Conservation (phyloP, 2,888 invertebrate species). For the Sericinus montela region DNA sequence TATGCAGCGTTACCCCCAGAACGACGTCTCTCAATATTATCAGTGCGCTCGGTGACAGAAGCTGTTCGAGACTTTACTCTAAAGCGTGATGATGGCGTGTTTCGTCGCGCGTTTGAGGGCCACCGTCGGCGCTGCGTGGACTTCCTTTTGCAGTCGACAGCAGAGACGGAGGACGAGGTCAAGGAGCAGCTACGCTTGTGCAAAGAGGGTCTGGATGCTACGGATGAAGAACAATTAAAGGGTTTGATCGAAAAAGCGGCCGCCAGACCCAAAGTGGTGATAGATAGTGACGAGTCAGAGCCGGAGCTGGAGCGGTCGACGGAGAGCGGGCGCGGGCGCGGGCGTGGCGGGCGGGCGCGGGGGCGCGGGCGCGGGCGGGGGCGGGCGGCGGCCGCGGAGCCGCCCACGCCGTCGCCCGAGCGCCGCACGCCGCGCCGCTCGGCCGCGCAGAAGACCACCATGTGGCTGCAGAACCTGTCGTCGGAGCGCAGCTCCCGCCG, state of each 20-base stretch:
- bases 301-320: slow-evolving; percentile 44
- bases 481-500: slow-evolving; percentile 36
- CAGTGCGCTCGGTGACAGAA: slow-evolving; percentile 87
- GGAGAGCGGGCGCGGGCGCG: slow-evolving; percentile 11
- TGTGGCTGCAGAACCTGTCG: slow-evolving; percentile 53
- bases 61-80: slow-evolving; percentile 82
- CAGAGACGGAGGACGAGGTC: slow-evolving; percentile 62
- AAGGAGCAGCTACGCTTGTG: slow-evolving; percentile 46
- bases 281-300: slow-evolving; percentile 42
- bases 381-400: slow-evolving; percentile 21
- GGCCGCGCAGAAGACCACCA: slow-evolving; percentile 52
- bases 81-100: slow-evolving; percentile 63
- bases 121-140: slow-evolving; percentile 60
- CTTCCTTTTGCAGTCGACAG: slow-evolving; percentile 52
- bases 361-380: slow-evolving; percentile 25
- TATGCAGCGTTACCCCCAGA: slow-evolving; percentile 79
- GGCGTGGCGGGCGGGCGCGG: slow-evolving; percentile 25
- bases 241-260: slow-evolving; percentile 43
- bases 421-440: slow-evolving; percentile 63
- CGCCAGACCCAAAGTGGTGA: slow-evolving; percentile 31
- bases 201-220: slow-evolving; percentile 55
- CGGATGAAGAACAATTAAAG: slow-evolving; percentile 47
- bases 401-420: slow-evolving; percentile 33
- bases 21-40: slow-evolving; percentile 82
- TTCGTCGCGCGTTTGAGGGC: slow-evolving; percentile 62